Evolutionary conservation across 2,797 vertebrate genomes (phyloP).

Genomic region (Sphaeramia orbicularis): DNA sequence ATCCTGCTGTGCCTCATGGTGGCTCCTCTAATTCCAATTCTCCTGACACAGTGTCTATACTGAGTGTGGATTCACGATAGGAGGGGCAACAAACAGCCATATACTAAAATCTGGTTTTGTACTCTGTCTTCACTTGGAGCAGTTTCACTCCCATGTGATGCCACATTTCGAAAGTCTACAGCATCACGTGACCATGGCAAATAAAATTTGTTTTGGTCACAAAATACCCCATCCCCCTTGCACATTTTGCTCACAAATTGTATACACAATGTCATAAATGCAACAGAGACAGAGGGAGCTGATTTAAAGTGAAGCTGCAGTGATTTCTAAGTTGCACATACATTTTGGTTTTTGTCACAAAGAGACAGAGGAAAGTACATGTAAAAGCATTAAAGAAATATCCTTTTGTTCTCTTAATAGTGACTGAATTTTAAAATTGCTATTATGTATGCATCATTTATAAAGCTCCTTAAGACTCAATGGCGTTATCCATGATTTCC

Average conservation of each 20-base stretch:
- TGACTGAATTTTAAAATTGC: slow-evolving; percentile 6
- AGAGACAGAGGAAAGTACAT: slow-evolving; percentile 13
- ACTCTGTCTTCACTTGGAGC: slow-evolving; percentile 55
- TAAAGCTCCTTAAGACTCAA: slow-evolving; percentile 3
- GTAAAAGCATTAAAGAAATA: slow-evolving; percentile 24
- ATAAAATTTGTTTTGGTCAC: slow-evolving; percentile 70
- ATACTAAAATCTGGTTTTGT: slow-evolving; percentile 60
- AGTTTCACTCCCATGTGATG: slow-evolving; percentile 56
- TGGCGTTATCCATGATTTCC: slow-evolving; percentile 1
- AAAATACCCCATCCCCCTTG: slow-evolving; percentile 34
- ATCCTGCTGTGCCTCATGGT: slow-evolving; percentile 62
- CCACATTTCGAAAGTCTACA: slow-evolving; percentile 63
- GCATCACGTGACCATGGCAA: slow-evolving; percentile 70
- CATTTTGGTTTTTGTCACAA: not conserved
- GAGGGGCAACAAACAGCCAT: slow-evolving; percentile 67
- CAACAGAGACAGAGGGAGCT: slow-evolving; percentile 19
- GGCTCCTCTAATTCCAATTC: slow-evolving; percentile 71
- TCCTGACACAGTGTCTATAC: slow-evolving; percentile 62
- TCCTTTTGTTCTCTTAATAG: slow-evolving; percentile 11
- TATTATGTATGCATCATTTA: slow-evolving; percentile 15
- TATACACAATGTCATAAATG: slow-evolving; percentile 36
- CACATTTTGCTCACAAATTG: slow-evolving; percentile 39
- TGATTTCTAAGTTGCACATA: slow-evolving; percentile 22
- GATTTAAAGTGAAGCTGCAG: slow-evolving; percentile 41
- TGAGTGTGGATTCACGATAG: slow-evolving; percentile 73